phyloP scores from a whole-genome alignment of 2,888 invertebrate species.

The Tetheella fluctuosa region DNA sequence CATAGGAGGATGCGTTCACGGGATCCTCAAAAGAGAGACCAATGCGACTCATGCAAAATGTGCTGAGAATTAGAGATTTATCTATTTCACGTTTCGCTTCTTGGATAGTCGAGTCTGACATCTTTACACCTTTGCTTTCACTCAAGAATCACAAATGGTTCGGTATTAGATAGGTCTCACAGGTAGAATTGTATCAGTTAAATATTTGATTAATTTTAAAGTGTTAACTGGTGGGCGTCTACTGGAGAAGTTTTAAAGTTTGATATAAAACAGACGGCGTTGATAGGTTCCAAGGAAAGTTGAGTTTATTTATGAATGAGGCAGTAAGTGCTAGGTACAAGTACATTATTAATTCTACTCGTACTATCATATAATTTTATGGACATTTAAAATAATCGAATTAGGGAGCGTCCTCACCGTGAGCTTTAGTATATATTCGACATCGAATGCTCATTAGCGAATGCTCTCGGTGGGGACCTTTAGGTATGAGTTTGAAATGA shows the following conservation, averaged over 20 bases:
- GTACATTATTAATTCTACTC: background rate
- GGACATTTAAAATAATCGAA: no score
- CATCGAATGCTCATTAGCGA: no score
- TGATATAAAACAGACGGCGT: conserved; percentile 32
- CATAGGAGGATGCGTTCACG: conserved; percentile 41
- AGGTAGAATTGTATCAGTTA: conserved; percentile 16
- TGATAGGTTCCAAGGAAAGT: conserved; percentile 17
- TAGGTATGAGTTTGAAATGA: no score
- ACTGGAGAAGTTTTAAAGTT: conserved; percentile 31
- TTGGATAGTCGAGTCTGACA: conserved; percentile 50
- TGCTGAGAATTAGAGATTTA: conserved; percentile 59
- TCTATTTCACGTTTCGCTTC: conserved; percentile 68
- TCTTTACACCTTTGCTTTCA: conserved; percentile 37
- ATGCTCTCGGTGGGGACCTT: no score
- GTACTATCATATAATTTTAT: no score
- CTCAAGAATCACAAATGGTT: conserved; percentile 27
- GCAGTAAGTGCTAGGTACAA: background rate
- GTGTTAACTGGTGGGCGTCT: conserved; percentile 29
- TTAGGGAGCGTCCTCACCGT: no score
- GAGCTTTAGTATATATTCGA: no score
- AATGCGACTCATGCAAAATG: conserved; percentile 66
- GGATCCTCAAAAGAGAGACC: conserved; percentile 64
- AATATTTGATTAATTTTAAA: conserved; percentile 13
- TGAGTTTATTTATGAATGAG: conserved; percentile 18
- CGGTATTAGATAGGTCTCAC: conserved; percentile 34